Conservation (phyloP, 92 coral and sea anemone genomes). For the Desmophyllum pertusum region DNA sequence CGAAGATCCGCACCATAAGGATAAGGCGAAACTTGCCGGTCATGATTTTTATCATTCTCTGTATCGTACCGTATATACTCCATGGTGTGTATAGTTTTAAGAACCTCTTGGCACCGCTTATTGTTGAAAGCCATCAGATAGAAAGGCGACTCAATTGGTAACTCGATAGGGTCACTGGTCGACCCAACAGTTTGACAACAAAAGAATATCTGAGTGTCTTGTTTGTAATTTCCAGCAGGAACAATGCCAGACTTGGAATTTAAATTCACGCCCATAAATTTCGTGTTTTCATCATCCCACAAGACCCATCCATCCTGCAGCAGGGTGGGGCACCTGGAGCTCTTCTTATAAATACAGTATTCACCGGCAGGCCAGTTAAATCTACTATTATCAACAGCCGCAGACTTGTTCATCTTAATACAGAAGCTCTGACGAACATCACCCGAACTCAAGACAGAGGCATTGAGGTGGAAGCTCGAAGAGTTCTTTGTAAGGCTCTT, state of each 20-base stretch:
- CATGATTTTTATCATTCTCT: conserved; percentile 30
- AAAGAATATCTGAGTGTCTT: conserved; percentile 43
- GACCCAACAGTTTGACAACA: conserved; percentile 47
- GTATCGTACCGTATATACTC: conserved; percentile 64
- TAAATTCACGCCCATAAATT: conserved; percentile 25
- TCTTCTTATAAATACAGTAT: conserved; percentile 77
- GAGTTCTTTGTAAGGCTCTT: conserved; percentile 5
- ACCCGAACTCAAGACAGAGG: conserved; percentile 37
- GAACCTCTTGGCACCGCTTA: conserved; percentile 54
- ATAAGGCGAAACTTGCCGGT: background rate
- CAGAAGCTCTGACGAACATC: conserved; percentile 62
- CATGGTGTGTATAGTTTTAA: conserved; percentile 30
- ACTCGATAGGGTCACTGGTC: conserved; percentile 14
- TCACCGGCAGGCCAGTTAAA: conserved; percentile 72
- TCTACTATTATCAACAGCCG: conserved; percentile 23
- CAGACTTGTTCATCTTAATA: conserved; percentile 57
- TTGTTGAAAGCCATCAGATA: conserved; percentile 50
- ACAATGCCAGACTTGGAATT: conserved; percentile 60
- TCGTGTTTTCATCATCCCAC: conserved; percentile 65
- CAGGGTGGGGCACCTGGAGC: conserved; percentile 49
- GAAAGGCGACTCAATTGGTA: conserved; percentile 62
- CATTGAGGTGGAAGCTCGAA: conserved; percentile 60
- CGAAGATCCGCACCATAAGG: conserved; percentile 10
- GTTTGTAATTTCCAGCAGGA: conserved; percentile 67
- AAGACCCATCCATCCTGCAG: conserved; percentile 66